Conservation (phyloP, 2,888 invertebrate genomes). For the Lasioglossum figueresi region DNA sequence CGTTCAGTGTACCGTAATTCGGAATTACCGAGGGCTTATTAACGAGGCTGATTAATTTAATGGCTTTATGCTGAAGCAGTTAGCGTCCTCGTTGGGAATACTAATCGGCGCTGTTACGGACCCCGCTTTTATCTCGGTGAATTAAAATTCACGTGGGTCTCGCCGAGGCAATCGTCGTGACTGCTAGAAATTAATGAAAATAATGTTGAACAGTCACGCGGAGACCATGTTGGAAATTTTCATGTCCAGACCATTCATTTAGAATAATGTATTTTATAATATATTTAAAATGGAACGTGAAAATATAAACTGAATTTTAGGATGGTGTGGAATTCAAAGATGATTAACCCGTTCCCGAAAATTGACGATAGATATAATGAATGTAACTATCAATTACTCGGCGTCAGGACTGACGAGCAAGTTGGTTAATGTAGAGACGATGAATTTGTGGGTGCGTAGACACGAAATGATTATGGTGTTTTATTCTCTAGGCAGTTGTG, state of each 20-base stretch:
- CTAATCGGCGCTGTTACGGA: background rate
- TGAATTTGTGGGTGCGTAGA: constrained; percentile 16
- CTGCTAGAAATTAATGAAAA: background rate
- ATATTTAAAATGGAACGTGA: no score
- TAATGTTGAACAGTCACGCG: background rate
- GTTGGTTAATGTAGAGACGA: constrained; percentile 17
- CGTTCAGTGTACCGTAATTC: background rate
- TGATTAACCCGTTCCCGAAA: background rate
- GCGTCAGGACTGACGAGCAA: background rate
- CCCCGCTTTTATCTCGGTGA: background rate
- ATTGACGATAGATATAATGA: background rate
- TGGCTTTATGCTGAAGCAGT: background rate
- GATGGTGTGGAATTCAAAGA: background rate
- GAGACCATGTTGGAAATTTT: background rate
- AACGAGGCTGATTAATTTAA: constrained; percentile 16
- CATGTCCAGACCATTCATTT: background rate
- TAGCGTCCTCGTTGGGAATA: background rate
- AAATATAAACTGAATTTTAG: background rate
- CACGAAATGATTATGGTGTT: constrained; percentile 34
- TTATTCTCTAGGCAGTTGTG: constrained; percentile 67
- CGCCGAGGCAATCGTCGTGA: background rate
- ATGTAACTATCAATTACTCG: background rate
- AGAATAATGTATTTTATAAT: no score
- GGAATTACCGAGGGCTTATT: constrained; percentile 2
- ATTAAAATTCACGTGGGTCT: constrained; percentile 13